These are phyloP conservation scores for Keiferia lycopersicella DNA, from an alignment of 2,888 invertebrate genomes.

Conservation along the genomic window DNA sequence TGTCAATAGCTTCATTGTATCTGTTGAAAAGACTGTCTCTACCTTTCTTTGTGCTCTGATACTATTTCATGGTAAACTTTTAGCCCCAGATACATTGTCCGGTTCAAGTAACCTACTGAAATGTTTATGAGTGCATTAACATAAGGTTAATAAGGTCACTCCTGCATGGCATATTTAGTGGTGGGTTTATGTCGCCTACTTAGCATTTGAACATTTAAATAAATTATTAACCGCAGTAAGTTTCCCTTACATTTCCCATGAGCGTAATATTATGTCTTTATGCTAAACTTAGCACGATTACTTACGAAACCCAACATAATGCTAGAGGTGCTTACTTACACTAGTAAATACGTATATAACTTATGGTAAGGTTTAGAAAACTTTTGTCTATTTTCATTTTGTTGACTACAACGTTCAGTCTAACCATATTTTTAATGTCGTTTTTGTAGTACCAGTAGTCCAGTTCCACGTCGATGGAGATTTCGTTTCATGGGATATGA, in stretches of 20 bases:
- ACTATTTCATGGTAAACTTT: not conserved
- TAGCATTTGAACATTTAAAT: slow-evolving; percentile 18
- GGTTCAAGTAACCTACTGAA: slow-evolving; percentile 8
- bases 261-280: not conserved
- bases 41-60: no score
- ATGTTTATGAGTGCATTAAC: slow-evolving; percentile 23
- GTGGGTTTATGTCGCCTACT: slow-evolving; percentile 8
- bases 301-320: not conserved
- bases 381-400: no score
- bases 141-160: slow-evolving; percentile 29
- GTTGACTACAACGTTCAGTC: no score
- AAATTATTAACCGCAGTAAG: slow-evolving; percentile 4
- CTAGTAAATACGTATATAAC: no score
- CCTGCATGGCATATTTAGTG: slow-evolving; percentile 13
- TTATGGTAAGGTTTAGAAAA: no score
- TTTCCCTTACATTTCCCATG: slow-evolving; percentile 7
- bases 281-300: slow-evolving; percentile 4
- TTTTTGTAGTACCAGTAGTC: no score
- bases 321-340: not conserved
- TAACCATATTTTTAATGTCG: no score
- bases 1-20: no score
- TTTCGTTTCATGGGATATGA: no score
- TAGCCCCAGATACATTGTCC: slow-evolving; percentile 6
- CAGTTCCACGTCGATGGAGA: no score
- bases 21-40: no score